Evolutionary conservation across 2,113 vertebrate genomes (phyloP), one percentile per base, ranked within the genome.

Genomic region (Seriola dumerili): DNA sequence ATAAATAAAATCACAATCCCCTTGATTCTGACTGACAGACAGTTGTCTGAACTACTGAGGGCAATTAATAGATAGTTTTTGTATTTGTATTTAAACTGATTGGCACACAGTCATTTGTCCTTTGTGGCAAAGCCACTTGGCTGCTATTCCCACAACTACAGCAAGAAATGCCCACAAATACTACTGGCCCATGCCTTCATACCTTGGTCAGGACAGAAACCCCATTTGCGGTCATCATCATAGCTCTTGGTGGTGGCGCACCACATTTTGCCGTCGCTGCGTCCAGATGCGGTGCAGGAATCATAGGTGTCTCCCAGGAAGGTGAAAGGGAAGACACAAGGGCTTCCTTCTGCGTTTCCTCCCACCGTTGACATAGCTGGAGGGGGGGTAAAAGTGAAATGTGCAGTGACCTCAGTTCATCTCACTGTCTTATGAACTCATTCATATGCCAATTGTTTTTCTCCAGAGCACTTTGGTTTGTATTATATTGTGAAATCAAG

Each of bases 191-290:
- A 19, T 23, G 32, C 0, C 4, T 25, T 69, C n/a, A 6, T 92
- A 99, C 98, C 98, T 97, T 97, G 96, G 25, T 99, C 97, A 0
- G 98, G 98, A 88, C 98, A 99, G 71, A 99, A 99, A 76, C 98
- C 98, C 98, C 98, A 99, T 86, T 99, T 98, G 83, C 97, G 97
- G 90, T 99, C 98, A 0, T 99, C 97, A 0, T 99, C 97, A 0
- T 97, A 99, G 85, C 93, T 99, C 69, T 95, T 94, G 3, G 96
- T 96, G 16, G 90, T 94, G 0, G 95, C 96, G 0, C 98, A 99
- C 98, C 98, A 99, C 91, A 97, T 87, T 82, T 98, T 98, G 48
- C 97, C 96, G 0, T 99, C 98, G 0, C 91, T 97, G 79, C 98
- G 97, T 44, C 98, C 98, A 0, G 96, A 95, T 0, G 95, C 93